Base-by-base conservation (phyloP, 2,888 invertebrate genomes). In the Listrodromus nycthemerus region DNA sequence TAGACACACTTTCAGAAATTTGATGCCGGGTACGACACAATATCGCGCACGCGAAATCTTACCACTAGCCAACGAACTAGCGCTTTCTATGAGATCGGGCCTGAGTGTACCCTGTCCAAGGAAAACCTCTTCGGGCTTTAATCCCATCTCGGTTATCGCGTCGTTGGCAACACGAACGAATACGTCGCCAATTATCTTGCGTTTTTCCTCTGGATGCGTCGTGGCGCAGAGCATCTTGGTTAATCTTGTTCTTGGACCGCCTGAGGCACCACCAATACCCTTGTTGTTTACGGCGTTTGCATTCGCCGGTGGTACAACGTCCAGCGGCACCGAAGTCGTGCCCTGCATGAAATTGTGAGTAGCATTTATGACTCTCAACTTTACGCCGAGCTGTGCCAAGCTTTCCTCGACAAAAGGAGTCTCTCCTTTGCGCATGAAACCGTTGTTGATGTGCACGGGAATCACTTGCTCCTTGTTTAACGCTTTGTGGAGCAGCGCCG, bases 81-180 rank as follows among this genome's bases (percentile, higher is more conserved):
- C 99, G 19, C 99, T 99, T 94, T 99, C 99, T 91, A 99, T 99
- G 89, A 99, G 95, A 94, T 99, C 99, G 55, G 99, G 99, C 92
- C 99, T 95, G 21, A 99, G 95, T 0, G 99, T 99, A 82, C 99
- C 99, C 94, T 99, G 99, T 1, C 97, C 98, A 74, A 99, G 95
- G 89, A 98, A 95, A 37, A 99, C 98, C 91, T 99, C 98, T 90
- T 99, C 98, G 27, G 98, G 97, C 91, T 97, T 97, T 86, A 99
- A 94, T 91, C 98, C 97, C 91, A 98, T 95, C 91, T 98, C 97
- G 61, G 96, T 95, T 90, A 99, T 96, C 85, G 98, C 96, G 92
- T 98, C 97, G 94, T 98, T 97, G 45, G 98, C 98, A 89, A 98
- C 96, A 94, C 97, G 96, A 85, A 99, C 98, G 94, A 99, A 99